phyloP scores from a whole-genome alignment of 2,113 vertebrate genomes.

The Melanerpes formicivorus region DNA sequence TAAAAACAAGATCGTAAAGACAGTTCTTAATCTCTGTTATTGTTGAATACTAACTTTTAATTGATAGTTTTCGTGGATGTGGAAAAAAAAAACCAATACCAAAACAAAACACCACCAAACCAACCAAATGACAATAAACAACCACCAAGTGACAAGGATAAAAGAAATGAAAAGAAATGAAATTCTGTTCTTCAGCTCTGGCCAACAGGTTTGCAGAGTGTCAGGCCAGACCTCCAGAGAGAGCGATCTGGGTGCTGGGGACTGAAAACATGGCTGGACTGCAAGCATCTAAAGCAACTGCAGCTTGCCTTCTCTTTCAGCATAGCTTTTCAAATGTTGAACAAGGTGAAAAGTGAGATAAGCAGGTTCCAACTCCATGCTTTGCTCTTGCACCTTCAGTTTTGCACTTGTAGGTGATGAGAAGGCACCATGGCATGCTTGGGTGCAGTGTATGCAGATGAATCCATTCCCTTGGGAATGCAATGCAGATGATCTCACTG shows the following conservation, averaged over 20 bases:
- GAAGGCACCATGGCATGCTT: neutral
- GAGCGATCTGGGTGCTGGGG: neutral
- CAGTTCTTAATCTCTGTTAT: neutral
- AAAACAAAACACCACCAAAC: neutral
- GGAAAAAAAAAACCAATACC: neutral
- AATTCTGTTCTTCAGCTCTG: neutral
- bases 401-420: rapidly evolving
- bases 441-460: rapidly evolving
- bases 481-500: neutral
- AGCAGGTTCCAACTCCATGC: neutral
- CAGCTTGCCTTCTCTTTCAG: neutral
- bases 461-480: neutral
- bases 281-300: neutral
- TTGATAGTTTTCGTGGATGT: neutral
- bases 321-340: rapidly evolving
- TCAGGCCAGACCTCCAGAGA: neutral
- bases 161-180: neutral
- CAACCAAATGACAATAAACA: neutral
- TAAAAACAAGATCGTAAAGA: constrained; percentile 7
- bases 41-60: neutral
- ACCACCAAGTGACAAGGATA: neutral
- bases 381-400: rapidly evolving
- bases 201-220: neutral
- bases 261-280: neutral
- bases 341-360: neutral